Conservation (phyloP, 2,797 vertebrate species). For the Sarcophilus harrisii region DNA sequence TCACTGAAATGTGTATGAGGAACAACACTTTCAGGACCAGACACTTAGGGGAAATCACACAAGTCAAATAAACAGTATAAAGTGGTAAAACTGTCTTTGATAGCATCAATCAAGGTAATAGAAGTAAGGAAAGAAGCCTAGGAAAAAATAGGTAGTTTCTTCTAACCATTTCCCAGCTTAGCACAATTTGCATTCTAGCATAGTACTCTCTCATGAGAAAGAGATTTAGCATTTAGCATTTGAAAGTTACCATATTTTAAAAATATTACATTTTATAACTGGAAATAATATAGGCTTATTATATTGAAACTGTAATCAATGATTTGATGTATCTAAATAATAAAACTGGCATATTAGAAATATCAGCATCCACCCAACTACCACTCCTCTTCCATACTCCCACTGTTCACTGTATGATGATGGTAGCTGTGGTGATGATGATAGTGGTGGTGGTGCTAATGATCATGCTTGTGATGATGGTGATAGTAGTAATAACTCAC, state of each 20-base stretch:
- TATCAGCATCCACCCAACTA: background rate
- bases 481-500: background rate
- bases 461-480: background rate
- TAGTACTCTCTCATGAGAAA: background rate
- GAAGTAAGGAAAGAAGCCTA: background rate
- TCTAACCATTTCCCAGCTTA: background rate
- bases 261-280: conserved; percentile 11
- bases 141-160: background rate
- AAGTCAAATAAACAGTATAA: background rate
- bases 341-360: background rate
- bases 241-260: conserved; percentile 12
- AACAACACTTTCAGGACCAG: conserved; percentile 1
- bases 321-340: conserved; percentile 34
- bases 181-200: background rate
- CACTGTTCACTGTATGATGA: background rate
- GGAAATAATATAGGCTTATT: conserved; percentile 9
- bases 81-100: background rate
- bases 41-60: background rate
- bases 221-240: background rate
- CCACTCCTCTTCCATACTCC: too few relatives aligned
- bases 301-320: background rate
- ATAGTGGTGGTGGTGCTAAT: background rate
- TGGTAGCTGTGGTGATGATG: background rate
- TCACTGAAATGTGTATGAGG: background rate
- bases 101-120: background rate